Base-by-base conservation (phyloP, 2,113 vertebrate genomes). In the Thunnus thynnus region DNA sequence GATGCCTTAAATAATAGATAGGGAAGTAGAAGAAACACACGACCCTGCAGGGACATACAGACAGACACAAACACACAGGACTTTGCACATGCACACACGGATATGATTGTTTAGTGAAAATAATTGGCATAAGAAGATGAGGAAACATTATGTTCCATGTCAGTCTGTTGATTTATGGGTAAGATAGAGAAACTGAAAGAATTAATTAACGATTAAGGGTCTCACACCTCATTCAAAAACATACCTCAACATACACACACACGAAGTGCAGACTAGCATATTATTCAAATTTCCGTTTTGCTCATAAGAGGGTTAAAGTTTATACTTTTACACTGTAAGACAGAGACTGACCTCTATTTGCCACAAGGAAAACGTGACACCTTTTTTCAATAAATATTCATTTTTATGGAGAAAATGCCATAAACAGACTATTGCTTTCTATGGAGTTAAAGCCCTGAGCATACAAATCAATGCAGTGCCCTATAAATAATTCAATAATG, bases 41-140 rank as follows among this genome's bases (percentile, higher is more conserved):
- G 7, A 76, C 66, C 74, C 76, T 68, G 60, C 36, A 82, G 76
- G 76, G 70, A 80, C 50, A 25, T 25, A 27, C 32, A 32, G 9
- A 47, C 27, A 54, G 13, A 57, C 36, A 12, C n/a, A 66, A 50
- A 52, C 47, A 41, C 65, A 22, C 13, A 57, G 52, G 5, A 41
- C 13, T 66, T 36, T 62, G 14, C 9, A 36, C 61, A 58, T 16
- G 17, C 47, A 52, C 70, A 78, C 52, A 32, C 10, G 22, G n/a
- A 66, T 72, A n/a, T 73, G 25, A 73, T 78, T 58, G 25, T 22
- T 66, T 51, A 48, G 22, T 52, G 52, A 76, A 25, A 85, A 86
- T 91, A 91, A 71, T 83, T 87, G 70, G 65, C 66, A 81, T 80
- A 87, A 88, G 76, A 72, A 83, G 51, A 87, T 71, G 64, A 88